These are phyloP conservation scores for Hemithea aestivaria DNA, from an alignment of 2,888 invertebrate genomes.

Conservation along the genomic window DNA sequence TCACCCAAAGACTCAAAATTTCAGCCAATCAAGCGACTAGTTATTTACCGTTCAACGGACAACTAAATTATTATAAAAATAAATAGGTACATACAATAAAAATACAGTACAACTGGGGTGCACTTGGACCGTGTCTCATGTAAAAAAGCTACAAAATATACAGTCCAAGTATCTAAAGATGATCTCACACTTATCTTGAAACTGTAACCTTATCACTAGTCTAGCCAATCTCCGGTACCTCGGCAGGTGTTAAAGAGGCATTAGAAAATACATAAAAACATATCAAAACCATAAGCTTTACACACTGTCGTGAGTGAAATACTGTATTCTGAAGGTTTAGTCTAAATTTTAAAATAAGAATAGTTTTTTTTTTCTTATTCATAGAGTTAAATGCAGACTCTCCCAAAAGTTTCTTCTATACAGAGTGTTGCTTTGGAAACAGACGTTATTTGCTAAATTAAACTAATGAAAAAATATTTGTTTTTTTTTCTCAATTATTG, in stretches of 20 bases:
- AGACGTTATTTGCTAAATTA: too few species aligned
- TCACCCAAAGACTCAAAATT: too few species aligned
- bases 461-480: too few species aligned
- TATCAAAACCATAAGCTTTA: slow-evolving; percentile 51
- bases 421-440: too few species aligned
- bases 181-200: slow-evolving; percentile 70
- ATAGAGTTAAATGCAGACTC: slow-evolving; percentile 8
- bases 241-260: slow-evolving; percentile 25
- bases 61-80: slow-evolving; percentile 13
- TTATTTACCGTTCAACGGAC: too few species aligned
- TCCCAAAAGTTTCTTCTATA: too few species aligned
- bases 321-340: too few species aligned
- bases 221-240: slow-evolving; percentile 41
- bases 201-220: slow-evolving; percentile 72
- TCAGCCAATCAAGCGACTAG: too few species aligned
- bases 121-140: neutral
- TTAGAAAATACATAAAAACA: slow-evolving; percentile 50
- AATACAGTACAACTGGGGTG: slow-evolving; percentile 4
- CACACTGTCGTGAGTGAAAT: slow-evolving; percentile 37
- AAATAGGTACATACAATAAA: slow-evolving; percentile 9
- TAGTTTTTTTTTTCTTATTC: too few species aligned
- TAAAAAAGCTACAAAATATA: slow-evolving; percentile 12
- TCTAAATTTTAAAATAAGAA: too few species aligned
- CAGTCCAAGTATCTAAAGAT: slow-evolving; percentile 32
- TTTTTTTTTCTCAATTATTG: too few species aligned